Percentiles rank a stretch among this genome's conserved stretches.
phyloP scores from a whole-genome alignment of 1,140 invertebrate genomes.

The Drosophila ficusphila region DNA sequence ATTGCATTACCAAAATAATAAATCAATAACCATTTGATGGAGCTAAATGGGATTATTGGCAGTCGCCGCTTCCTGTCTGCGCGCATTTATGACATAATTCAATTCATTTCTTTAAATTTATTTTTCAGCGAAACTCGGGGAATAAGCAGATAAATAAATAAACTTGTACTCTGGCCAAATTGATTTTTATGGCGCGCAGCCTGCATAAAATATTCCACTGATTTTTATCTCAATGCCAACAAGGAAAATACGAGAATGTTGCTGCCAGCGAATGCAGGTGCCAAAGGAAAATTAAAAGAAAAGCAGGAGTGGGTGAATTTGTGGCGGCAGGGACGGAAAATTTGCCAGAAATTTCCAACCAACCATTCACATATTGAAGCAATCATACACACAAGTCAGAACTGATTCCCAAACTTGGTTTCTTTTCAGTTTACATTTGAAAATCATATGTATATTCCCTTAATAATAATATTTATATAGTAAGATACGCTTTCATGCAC shows the following conservation, averaged over 20 bases:
- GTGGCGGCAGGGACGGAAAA: not conserved
- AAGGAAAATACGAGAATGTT: conserved; percentile 22
- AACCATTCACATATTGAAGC: conserved; percentile 1
- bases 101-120: conserved; percentile 68
- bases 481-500: no score
- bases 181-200: conserved; percentile 54
- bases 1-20: conserved; percentile 81
- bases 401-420: not conserved
- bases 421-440: not conserved
- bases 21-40: conserved; percentile 73
- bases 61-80: conserved; percentile 42
- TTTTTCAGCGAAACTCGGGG: conserved; percentile 33
- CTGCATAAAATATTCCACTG: conserved; percentile 61
- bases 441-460: no score
- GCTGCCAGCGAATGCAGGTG: conserved; percentile 24
- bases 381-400: not conserved
- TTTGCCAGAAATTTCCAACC: conserved; percentile 20
- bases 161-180: conserved; percentile 45
- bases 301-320: not conserved
- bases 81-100: conserved; percentile 71
- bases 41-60: conserved; percentile 74
- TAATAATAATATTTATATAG: no score
- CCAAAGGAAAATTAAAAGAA: conserved; percentile 33
- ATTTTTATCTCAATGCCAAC: conserved; percentile 44
- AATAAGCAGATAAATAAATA: conserved; percentile 32